Conservation (phyloP, 2,797 vertebrate species). For the Mergus octosetaceus region DNA sequence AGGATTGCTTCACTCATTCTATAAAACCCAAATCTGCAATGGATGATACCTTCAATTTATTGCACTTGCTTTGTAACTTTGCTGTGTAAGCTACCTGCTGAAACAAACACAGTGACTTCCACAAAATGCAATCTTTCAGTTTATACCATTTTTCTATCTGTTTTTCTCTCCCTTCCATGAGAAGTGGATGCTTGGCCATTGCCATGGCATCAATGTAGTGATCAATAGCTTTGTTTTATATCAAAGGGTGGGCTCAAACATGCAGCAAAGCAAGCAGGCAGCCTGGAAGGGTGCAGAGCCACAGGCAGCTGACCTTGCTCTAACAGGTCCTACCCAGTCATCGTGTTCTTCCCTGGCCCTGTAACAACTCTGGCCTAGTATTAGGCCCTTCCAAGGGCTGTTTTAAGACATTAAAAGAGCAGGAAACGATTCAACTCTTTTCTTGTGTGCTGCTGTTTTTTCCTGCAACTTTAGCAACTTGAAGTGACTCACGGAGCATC, state of each 20-base stretch:
- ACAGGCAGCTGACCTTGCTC: not conserved
- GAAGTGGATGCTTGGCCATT: not conserved
- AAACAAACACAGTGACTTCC: not conserved
- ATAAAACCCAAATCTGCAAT: not conserved
- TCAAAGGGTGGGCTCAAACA: not conserved
- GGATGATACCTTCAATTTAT: not conserved
- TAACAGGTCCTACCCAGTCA: not conserved
- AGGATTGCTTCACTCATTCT: not conserved
- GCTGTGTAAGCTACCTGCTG: not conserved
- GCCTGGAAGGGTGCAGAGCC: not conserved
- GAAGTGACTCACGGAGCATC: not conserved
- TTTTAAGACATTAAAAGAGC: not conserved
- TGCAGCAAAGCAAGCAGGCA: not conserved
- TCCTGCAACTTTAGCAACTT: conserved; percentile 7
- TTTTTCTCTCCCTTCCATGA: not conserved
- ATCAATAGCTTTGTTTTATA: not conserved
- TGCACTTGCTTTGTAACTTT: not conserved
- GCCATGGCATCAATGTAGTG: not conserved
- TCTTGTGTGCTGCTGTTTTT: not conserved
- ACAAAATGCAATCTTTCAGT: not conserved
- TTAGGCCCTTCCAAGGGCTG: not conserved
- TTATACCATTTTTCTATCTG: not conserved
- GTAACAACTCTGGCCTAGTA: not conserved
- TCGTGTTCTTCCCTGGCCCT: not conserved
- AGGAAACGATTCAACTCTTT: not conserved